Conservation (phyloP, 37 sponge, comb jelly and placozoan genomes). For the Chondrilla cf. caribensis region DNA sequence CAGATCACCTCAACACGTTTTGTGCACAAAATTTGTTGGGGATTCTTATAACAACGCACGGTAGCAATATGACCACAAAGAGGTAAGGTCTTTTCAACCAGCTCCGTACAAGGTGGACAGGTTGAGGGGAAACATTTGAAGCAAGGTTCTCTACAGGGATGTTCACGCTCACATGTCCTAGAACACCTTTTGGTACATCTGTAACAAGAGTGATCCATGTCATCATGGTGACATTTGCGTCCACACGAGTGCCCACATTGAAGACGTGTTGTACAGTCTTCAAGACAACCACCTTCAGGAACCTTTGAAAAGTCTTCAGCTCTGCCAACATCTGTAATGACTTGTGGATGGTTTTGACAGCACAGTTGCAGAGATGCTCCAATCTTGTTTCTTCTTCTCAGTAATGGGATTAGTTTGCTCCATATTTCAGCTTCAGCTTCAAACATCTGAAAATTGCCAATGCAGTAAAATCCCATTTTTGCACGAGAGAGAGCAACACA, state of each 20-base stretch:
- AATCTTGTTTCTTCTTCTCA: constrained; percentile 14
- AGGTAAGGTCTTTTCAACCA: constrained; percentile 25
- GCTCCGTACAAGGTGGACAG: constrained; percentile 31
- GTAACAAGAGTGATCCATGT: neutral
- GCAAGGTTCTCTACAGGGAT: constrained; percentile 26
- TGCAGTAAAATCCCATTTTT: constrained; percentile 58
- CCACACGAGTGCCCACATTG: constrained; percentile 41
- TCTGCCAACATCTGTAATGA: neutral
- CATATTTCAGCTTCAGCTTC: constrained; percentile 32
- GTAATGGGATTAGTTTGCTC: constrained; percentile 4
- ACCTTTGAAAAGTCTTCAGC: constrained; percentile 34
- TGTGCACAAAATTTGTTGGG: neutral
- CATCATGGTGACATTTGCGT: constrained; percentile 33
- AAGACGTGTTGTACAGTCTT: constrained; percentile 5
- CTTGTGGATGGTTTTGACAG: constrained; percentile 30
- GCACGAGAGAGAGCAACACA: constrained; percentile 76
- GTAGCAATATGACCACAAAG: constrained; percentile 49
- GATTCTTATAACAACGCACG: constrained; percentile 27
- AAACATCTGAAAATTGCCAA: constrained; percentile 55
- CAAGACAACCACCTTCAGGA: constrained; percentile 40
- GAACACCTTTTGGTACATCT: constrained; percentile 34
- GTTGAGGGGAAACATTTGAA: neutral
- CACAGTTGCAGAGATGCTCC: constrained; percentile 27
- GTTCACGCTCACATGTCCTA: constrained; percentile 3
- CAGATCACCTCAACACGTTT: neutral